These are phyloP conservation scores for Psammodynastes pulverulentus DNA, from an alignment of 2,113 vertebrate species.

Conservation along the genomic window DNA sequence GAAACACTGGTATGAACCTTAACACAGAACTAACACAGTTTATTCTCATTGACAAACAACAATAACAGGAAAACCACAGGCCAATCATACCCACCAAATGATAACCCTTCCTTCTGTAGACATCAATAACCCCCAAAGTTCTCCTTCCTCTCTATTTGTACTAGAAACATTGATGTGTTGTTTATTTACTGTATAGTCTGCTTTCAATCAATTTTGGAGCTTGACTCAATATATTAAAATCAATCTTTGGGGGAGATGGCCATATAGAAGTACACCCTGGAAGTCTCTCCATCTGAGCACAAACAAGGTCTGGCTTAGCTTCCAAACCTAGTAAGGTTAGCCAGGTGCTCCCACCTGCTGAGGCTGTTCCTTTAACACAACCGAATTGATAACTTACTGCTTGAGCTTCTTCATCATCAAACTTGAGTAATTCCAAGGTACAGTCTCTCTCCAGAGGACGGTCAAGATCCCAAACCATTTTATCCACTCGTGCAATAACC, in stretches of 20 bases:
- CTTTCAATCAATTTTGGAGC: background rate
- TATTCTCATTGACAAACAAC: background rate
- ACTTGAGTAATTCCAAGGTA: slow-evolving; percentile 90
- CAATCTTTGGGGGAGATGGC: background rate
- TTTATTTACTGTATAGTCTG: background rate
- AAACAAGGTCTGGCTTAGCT: background rate
- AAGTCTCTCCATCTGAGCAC: background rate
- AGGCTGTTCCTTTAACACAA: background rate
- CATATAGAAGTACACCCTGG: background rate
- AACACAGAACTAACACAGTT: background rate
- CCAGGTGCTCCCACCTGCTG: background rate
- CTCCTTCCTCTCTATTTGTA: background rate
- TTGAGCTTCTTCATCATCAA: slow-evolving; percentile 95
- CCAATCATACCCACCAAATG: background rate
- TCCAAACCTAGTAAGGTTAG: background rate
- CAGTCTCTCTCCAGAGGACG: slow-evolving; percentile 89
- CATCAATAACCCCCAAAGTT: background rate
- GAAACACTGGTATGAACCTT: background rate
- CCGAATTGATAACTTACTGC: slow-evolving; percentile 75
- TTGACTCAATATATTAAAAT: background rate
- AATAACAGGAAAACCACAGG: background rate
- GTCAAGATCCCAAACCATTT: slow-evolving; percentile 91
- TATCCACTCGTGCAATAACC: slow-evolving; percentile 90
- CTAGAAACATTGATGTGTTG: background rate
- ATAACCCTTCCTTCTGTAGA: background rate